Base-by-base conservation (phyloP, 2,113 vertebrate genomes). In the Galbula dea region DNA sequence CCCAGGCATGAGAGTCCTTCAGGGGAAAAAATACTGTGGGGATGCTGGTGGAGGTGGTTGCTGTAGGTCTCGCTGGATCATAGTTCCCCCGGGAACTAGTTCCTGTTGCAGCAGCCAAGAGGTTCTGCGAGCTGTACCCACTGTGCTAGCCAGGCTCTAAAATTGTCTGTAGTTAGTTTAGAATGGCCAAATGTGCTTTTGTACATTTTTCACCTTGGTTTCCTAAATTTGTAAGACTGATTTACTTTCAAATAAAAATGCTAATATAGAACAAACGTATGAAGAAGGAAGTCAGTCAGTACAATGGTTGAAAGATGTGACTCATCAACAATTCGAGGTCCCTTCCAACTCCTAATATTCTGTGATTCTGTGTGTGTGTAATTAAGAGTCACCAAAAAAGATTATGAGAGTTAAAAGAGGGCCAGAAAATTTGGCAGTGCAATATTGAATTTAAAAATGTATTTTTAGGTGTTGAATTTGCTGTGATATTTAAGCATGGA, bases 241-340 rank as follows among this genome's bases (percentile, higher is more conserved):
- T 69, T 61, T 74, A 74, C 63, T 89, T 93, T 73, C 46, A 85
- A 57, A 66, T 77, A 36, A 84, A 90, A 82, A 59, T 55, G 34
- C 24, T 74, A 19, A 41, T 45, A 18, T 32, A 45, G 51, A 48
- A 55, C 61, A 71, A 72, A 5, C 9, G 8, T 63, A 51, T 34
- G 41, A 66, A 86, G 58, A 75, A 85, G 52, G 39, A 80, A 67
- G 81, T 78, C 49, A 30, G 15, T 77, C 26, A 63, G 26, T 3
- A 3, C 69, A 37, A 32, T 45, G n/a, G 41, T 68, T 85, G 71
- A 77, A 85, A 17, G 11, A 54, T 87, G 21, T 51, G 41, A 62
- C 49, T 67, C 46, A 46, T 41, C 74, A 91, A 11, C 55, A 63
- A 9, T n/a, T n/a, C n/a, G n/a, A n/a, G n/a, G n/a, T n/a, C n/a